Evolutionary conservation across 2,797 vertebrate genomes (phyloP).

Genomic region (Anableps anableps): DNA sequence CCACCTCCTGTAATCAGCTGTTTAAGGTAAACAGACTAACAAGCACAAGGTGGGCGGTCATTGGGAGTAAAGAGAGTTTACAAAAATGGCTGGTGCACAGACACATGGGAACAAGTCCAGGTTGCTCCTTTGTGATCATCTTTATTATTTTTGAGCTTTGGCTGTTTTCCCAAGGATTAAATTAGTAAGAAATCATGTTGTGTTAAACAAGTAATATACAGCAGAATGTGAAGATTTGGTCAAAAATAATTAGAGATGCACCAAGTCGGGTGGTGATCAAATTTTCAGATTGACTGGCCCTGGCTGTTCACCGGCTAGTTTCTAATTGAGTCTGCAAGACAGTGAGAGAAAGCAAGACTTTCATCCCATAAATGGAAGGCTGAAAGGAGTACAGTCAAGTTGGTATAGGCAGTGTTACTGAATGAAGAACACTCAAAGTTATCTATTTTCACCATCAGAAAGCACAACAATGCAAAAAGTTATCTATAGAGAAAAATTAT

Average conservation of each 20-base stretch:
- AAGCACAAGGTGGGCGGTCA: conserved; percentile 1
- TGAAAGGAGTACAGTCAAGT: not conserved
- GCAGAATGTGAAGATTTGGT: not conserved
- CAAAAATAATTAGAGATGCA: not conserved
- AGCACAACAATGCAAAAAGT: not conserved
- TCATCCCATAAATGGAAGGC: not conserved
- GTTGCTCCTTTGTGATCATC: not conserved
- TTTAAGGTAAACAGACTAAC: conserved; percentile 16
- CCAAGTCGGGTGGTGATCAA: not conserved
- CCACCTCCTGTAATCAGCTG: conserved; percentile 20
- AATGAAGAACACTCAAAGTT: no score
- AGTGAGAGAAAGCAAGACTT: not conserved
- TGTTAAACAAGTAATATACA: not conserved
- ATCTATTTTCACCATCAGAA: not conserved
- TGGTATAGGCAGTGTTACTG: no score
- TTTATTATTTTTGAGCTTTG: not conserved
- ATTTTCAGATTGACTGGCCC: not conserved
- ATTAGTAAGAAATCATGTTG: not conserved
- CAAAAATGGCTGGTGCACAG: not conserved
- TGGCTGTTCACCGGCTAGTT: not conserved
- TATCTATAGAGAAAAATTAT: not conserved
- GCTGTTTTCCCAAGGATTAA: not conserved
- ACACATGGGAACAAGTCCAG: not conserved
- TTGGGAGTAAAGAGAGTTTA: not conserved
- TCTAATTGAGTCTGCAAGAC: not conserved